These are phyloP conservation scores for Andrena marginata DNA, from an alignment of 2,888 invertebrate species.

Conservation along the genomic window DNA sequence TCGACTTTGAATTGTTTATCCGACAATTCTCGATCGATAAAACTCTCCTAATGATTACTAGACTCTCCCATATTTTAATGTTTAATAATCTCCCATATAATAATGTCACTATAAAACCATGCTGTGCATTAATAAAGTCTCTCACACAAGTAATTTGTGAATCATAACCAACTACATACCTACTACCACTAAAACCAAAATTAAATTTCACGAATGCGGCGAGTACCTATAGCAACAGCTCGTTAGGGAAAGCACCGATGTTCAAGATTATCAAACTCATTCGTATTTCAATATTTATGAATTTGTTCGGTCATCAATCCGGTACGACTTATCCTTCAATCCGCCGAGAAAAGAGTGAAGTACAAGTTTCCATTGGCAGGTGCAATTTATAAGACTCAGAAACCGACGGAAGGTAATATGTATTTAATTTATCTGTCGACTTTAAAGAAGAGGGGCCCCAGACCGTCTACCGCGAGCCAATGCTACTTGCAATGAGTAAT, in stretches of 20 bases:
- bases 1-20: no score
- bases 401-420: slow-evolving; percentile 2
- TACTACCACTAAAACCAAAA: neutral
- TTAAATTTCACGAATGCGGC: neutral
- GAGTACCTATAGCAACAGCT: neutral
- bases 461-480: slow-evolving; percentile 25
- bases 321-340: slow-evolving; percentile 10
- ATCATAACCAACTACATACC: no score
- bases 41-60: no score
- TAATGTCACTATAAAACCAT: no score
- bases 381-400: slow-evolving; percentile 30
- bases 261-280: slow-evolving; percentile 47
- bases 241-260: slow-evolving; percentile 12
- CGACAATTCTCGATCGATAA: no score
- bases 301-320: slow-evolving; percentile 16
- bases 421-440: neutral
- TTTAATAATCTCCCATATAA: no score
- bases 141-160: no score
- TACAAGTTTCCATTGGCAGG: slow-evolving; percentile 27
- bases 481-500: slow-evolving; percentile 19
- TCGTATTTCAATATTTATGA: slow-evolving; percentile 25
- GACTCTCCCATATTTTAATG: no score
- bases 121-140: no score
- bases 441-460: slow-evolving; percentile 10
- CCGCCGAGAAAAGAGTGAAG: neutral